Percentiles rank a stretch among this genome's conserved stretches.
Evolutionary conservation across 2,797 vertebrate species (phyloP).

Genomic region (Dicrostonyx torquatus): DNA sequence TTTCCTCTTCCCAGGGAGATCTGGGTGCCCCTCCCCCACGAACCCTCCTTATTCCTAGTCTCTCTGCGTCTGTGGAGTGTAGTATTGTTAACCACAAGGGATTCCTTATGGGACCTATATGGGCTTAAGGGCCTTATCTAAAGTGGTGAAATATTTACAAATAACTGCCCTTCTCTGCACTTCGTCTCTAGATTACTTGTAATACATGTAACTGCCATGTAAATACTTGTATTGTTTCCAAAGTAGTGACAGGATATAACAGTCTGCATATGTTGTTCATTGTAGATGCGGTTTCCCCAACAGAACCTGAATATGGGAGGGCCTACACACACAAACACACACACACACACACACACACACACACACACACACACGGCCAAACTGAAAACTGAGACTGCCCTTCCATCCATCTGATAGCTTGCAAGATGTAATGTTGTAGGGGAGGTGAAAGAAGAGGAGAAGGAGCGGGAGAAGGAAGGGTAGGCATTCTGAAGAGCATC

Average conservation of each 20-base stretch:
- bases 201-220: background rate
- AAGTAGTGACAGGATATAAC: background rate
- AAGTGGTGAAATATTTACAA: background rate
- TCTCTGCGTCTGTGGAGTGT: background rate
- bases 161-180: background rate
- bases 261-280: background rate
- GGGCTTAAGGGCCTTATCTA: background rate
- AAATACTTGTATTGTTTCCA: background rate
- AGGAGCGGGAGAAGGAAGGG: rapidly evolving
- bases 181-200: background rate
- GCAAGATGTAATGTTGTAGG: background rate
- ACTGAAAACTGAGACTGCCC: background rate
- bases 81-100: background rate
- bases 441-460: background rate
- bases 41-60: background rate
- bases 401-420: no score
- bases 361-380: background rate
- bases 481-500: background rate
- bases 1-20: background rate
- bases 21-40: background rate
- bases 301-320: background rate
- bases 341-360: background rate
- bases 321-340: background rate
- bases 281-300: background rate
- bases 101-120: no score